A percentile compares a stretch with the other conserved stretches of the same genome.
Evolutionary conservation across 2,888 invertebrate genomes (phyloP).

Genomic region (Capitulum mitella): DNA sequence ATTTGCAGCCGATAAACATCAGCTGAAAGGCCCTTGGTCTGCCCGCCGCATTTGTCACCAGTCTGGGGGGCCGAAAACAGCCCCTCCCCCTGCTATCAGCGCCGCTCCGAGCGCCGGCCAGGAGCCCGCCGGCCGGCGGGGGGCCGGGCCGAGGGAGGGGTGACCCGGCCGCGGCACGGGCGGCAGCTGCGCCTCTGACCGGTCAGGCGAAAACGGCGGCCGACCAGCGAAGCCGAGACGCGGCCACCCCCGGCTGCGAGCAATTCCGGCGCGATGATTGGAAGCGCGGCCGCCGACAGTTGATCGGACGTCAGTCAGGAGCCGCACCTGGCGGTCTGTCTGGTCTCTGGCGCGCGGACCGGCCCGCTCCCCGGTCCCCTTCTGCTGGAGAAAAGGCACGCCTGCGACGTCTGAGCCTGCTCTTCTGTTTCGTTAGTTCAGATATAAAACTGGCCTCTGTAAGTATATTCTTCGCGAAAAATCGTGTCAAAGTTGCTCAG

Average conservation of each 20-base stretch:
- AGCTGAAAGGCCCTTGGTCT: too few species aligned
- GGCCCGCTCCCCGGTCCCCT: too few species aligned
- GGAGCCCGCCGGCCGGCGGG: not conserved
- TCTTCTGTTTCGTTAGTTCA: too few species aligned
- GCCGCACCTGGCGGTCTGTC: too few species aligned
- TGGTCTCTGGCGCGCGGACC: too few species aligned
- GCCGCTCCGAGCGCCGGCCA: not conserved
- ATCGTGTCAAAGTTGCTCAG: too few species aligned
- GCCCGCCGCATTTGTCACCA: not conserved
- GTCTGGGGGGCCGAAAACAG: constrained; percentile 19
- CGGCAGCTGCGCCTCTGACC: not conserved
- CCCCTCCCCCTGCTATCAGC: not conserved
- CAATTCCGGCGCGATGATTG: not conserved
- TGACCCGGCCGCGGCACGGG: not conserved
- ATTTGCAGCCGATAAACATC: too few species aligned
- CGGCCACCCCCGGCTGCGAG: not conserved
- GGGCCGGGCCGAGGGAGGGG: not conserved
- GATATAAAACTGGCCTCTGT: too few species aligned
- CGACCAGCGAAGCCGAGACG: constrained; percentile 20
- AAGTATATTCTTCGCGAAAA: too few species aligned
- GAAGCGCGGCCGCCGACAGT: not conserved
- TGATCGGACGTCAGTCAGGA: not conserved
- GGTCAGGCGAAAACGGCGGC: not conserved
- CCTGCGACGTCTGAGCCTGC: too few species aligned
- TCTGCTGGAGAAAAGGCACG: too few species aligned